phyloP scores from a whole-genome alignment of 2,888 invertebrate genomes.

The Linnaemya vulpina region DNA sequence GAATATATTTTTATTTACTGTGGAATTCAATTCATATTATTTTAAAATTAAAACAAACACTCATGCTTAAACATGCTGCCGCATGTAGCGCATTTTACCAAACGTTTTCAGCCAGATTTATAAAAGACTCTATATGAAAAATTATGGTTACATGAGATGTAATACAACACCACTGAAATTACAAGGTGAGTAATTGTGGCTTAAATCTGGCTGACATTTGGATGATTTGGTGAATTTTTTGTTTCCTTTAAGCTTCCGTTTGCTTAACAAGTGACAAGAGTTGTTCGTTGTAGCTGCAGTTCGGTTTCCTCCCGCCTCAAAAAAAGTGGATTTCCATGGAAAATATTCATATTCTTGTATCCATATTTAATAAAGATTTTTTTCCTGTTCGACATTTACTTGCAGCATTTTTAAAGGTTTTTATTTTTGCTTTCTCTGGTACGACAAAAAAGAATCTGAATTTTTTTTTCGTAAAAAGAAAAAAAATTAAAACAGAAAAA shows the following conservation, averaged over 20 bases:
- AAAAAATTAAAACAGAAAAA: slow-evolving; percentile 1
- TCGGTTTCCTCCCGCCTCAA: background rate
- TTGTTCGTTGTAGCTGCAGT: background rate
- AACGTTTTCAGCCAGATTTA: background rate
- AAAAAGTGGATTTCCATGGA: background rate
- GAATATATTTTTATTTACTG: too few relatives aligned
- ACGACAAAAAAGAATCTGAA: slow-evolving; percentile 34
- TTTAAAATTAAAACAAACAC: background rate
- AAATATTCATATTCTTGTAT: background rate
- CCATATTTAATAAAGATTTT: slow-evolving; percentile 1
- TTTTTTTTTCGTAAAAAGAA: background rate
- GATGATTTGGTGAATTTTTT: slow-evolving; percentile 65
- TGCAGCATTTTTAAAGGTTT: slow-evolving; percentile 38
- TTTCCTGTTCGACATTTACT: slow-evolving; percentile 19
- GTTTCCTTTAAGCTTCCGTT: slow-evolving; percentile 43
- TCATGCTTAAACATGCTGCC: background rate
- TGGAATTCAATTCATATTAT: too few relatives aligned
- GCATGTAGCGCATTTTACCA: background rate
- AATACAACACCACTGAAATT: slow-evolving; percentile 50
- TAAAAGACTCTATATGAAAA: background rate
- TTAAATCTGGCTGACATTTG: slow-evolving; percentile 70
- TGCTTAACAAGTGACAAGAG: slow-evolving; percentile 32
- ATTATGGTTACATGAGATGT: background rate
- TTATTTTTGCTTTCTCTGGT: slow-evolving; percentile 8
- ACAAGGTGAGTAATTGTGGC: slow-evolving; percentile 59